Conservation (phyloP, 2,888 invertebrate genomes). For the Pardosa pseudoannulata region DNA sequence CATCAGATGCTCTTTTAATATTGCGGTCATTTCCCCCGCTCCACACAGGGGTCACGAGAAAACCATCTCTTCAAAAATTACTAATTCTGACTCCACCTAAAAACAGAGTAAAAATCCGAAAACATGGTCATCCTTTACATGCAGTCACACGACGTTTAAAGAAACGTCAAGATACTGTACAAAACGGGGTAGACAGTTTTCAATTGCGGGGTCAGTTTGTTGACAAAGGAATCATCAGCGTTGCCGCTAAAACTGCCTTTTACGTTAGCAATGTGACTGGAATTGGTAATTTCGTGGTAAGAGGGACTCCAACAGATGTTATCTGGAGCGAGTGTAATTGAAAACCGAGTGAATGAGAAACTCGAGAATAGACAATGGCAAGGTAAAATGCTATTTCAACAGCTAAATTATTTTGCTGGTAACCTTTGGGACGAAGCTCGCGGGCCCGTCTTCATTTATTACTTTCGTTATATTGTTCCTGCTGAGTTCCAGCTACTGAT, state of each 20-base stretch:
- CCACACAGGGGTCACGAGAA: background rate
- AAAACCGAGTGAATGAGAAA: constrained; percentile 36
- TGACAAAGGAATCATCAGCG: constrained; percentile 1
- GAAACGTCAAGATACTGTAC: constrained; percentile 18
- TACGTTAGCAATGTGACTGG: background rate
- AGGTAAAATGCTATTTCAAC: constrained; percentile 4
- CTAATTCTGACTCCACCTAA: constrained; percentile 30
- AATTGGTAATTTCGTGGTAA: constrained; percentile 37
- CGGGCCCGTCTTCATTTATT: background rate
- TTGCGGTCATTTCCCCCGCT: constrained; percentile 21
- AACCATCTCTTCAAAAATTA: constrained; percentile 14
- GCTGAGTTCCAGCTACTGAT: background rate
- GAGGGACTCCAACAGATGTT: constrained; percentile 15
- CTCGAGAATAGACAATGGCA: constrained; percentile 18
- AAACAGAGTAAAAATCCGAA: background rate
- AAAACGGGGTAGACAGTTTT: constrained; percentile 17
- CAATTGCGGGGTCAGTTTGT: constrained; percentile 31
- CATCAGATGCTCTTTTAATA: too few relatives aligned
- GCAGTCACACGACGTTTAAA: constrained; percentile 22
- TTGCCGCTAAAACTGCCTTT: background rate
- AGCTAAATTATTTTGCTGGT: background rate
- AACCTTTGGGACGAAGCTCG: background rate
- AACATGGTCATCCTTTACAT: background rate
- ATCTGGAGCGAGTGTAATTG: constrained; percentile 63
- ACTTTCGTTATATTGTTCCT: constrained; percentile 3